A percentile compares a stretch with the other conserved stretches of the same genome.
Conservation (phyloP, 2,797 vertebrate genomes). For the Sebastiscus tertius region DNA sequence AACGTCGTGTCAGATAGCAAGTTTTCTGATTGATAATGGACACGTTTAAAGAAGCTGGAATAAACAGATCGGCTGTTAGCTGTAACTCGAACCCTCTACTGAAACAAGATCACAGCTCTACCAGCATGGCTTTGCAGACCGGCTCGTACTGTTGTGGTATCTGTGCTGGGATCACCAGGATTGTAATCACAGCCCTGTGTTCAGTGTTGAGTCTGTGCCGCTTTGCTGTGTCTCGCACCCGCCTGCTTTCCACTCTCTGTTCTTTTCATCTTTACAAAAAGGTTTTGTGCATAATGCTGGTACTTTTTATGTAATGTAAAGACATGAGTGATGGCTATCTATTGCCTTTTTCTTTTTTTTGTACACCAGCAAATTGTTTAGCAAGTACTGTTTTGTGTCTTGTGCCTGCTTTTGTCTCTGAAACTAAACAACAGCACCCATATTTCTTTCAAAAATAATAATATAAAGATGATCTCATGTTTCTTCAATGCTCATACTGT, state of each 20-base stretch:
- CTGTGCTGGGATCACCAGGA: constrained; percentile 71
- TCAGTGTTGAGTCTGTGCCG: constrained; percentile 78
- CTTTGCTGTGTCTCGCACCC: constrained; percentile 77
- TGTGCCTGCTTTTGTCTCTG: constrained; percentile 54
- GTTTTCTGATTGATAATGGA: constrained; percentile 36
- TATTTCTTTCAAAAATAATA: constrained; percentile 47
- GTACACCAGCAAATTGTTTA: constrained; percentile 53
- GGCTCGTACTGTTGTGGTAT: constrained; percentile 63
- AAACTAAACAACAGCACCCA: constrained; percentile 39
- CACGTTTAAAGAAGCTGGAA: constrained; percentile 43
- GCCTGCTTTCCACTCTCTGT: constrained; percentile 55
- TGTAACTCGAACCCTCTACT: constrained; percentile 56
- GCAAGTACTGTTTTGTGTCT: constrained; percentile 62
- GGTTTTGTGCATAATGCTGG: constrained; percentile 69
- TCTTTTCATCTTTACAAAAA: constrained; percentile 75
- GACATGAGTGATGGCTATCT: constrained; percentile 75
- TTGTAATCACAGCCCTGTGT: constrained; percentile 62
- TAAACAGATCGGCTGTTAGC: constrained; percentile 47
- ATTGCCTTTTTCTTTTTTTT: constrained; percentile 35
- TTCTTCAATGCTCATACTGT: constrained; percentile 55
- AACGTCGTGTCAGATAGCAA: constrained; percentile 35
- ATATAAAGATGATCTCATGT: constrained; percentile 61
- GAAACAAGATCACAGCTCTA: constrained; percentile 58
- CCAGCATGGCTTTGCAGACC: constrained; percentile 76
- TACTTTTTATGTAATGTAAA: constrained; percentile 75